These are phyloP conservation scores for Tiliacea citrago DNA, from an alignment of 2,888 invertebrate species.

Conservation along the genomic window DNA sequence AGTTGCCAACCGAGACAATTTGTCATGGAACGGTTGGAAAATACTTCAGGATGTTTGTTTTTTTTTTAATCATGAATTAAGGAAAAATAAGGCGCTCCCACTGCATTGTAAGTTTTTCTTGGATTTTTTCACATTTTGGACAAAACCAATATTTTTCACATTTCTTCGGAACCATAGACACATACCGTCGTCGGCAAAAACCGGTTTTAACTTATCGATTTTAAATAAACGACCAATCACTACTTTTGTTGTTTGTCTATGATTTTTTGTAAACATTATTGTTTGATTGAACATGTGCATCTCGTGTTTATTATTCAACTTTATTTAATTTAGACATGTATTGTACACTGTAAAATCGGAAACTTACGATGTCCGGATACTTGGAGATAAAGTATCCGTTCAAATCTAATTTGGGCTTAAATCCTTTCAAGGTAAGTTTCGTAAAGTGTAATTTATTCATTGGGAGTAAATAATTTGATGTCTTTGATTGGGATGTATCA, in stretches of 20 bases:
- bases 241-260: conserved; percentile 79
- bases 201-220: conserved; percentile 72
- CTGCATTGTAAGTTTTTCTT: background rate
- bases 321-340: conserved; percentile 61
- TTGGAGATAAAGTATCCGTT: conserved; percentile 92
- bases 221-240: conserved; percentile 88
- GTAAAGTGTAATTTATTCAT: conserved; percentile 50
- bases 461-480: no score
- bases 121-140: background rate
- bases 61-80: background rate
- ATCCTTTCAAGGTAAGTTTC: conserved; percentile 91
- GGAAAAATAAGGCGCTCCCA: no score
- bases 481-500: conserved; percentile 53
- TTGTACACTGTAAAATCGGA: conserved; percentile 55
- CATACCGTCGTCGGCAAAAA: conserved; percentile 59
- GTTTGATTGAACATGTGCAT: conserved; percentile 72
- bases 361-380: conserved; percentile 89
- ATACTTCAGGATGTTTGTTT: background rate
- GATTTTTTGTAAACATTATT: conserved; percentile 78
- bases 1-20: no score
- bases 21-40: background rate
- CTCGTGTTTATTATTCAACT: conserved; percentile 59
- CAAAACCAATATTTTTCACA: background rate
- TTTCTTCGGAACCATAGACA: conserved; percentile 33
- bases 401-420: conserved; percentile 91